Evolutionary conservation across 2,888 invertebrate species (phyloP).

Genomic region (Conus canariensis): DNA sequence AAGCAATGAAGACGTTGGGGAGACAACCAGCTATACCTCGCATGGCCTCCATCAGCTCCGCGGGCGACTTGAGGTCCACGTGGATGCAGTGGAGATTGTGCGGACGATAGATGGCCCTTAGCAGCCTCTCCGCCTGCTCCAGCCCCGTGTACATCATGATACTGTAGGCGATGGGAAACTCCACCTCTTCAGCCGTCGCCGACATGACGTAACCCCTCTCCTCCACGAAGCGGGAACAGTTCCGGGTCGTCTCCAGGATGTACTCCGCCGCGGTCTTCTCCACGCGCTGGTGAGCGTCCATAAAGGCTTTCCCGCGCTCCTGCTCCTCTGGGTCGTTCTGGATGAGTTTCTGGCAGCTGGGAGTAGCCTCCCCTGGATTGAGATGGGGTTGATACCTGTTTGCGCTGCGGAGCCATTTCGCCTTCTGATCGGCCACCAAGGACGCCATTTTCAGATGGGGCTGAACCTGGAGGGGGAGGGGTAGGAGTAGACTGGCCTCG

Average conservation of each 20-base stretch:
- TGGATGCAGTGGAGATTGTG: constrained; percentile 53
- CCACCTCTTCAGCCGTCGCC: constrained; percentile 44
- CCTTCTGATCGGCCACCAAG: background rate
- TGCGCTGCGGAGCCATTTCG: constrained; percentile 17
- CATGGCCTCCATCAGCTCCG: constrained; percentile 48
- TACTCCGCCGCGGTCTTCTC: constrained; percentile 34
- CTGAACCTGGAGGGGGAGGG: background rate
- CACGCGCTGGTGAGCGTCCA: constrained; percentile 39
- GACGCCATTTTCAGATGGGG: constrained; percentile 25
- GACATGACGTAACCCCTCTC: constrained; percentile 49
- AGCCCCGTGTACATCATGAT: constrained; percentile 55
- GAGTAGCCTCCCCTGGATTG: background rate
- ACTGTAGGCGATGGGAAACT: constrained; percentile 50
- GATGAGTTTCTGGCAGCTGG: constrained; percentile 46
- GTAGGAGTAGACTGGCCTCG: background rate
- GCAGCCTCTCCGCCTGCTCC: constrained; percentile 49
- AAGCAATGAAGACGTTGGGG: constrained; percentile 47
- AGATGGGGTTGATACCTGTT: background rate
- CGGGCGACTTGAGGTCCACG: constrained; percentile 47
- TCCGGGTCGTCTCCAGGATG: constrained; percentile 30
- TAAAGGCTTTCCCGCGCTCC: background rate
- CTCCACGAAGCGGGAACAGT: constrained; percentile 45
- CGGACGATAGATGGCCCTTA: constrained; percentile 50
- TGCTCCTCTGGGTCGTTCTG: constrained; percentile 38
- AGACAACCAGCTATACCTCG: constrained; percentile 45